Evolutionary conservation across 2,797 vertebrate species (phyloP).

Genomic region (Urophycis tenuis): DNA sequence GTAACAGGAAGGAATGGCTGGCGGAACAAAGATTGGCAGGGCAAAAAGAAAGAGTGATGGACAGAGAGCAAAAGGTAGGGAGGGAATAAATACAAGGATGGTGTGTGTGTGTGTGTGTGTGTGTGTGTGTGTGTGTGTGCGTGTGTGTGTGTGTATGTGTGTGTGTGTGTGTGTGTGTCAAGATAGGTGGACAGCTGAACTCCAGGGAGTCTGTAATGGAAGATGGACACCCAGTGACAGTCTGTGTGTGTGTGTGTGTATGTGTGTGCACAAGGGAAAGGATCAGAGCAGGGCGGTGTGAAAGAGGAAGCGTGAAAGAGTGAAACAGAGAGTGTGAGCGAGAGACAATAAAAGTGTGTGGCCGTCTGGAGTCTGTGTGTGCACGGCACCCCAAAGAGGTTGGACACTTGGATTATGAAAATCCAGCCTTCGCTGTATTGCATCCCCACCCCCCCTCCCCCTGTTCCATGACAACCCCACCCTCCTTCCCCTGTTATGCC

Average conservation of each 20-base stretch:
- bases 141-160: conserved; percentile 4
- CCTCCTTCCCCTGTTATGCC: too few relatives aligned
- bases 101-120: conserved; percentile 1
- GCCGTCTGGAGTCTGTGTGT: neutral
- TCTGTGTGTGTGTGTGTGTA: neutral
- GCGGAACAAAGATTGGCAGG: neutral
- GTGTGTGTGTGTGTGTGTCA: neutral
- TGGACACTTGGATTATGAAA: neutral
- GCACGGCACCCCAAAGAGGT: neutral
- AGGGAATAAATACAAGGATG: conserved; percentile 1
- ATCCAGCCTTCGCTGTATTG: neutral
- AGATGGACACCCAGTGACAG: neutral
- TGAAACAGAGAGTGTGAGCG: neutral
- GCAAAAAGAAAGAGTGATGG: neutral
- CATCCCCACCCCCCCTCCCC: too few relatives aligned
- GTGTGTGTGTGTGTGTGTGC: conserved; percentile 1
- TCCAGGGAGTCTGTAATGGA: neutral
- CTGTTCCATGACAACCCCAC: too few relatives aligned
- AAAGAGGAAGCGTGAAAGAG: neutral
- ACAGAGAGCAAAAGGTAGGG: conserved; percentile 3
- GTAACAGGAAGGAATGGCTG: neutral
- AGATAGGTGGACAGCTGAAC: neutral
- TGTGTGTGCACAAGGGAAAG: neutral
- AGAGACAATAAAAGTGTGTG: neutral
- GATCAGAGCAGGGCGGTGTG: neutral